Percentiles rank a stretch among this genome's conserved stretches.
Evolutionary conservation across 2,797 vertebrate species (phyloP).

Genomic region (Cynodonichthys magdalenae): DNA sequence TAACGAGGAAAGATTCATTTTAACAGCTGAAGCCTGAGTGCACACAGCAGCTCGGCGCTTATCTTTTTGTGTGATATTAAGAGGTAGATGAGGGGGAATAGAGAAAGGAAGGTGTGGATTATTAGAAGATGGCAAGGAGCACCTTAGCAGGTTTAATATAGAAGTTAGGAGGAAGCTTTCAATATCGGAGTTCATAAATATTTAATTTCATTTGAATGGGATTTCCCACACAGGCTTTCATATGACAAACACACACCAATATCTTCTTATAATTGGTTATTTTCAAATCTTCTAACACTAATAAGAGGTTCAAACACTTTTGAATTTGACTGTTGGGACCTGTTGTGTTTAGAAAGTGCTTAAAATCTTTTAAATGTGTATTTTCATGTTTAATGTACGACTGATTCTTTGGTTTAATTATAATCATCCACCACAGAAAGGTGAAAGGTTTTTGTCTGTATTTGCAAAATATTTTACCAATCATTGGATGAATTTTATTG

Average conservation of each 20-base stretch:
- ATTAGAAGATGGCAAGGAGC: constrained; percentile 42
- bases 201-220: constrained; percentile 56
- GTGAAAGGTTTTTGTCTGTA: too few relatives aligned
- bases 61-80: constrained; percentile 15
- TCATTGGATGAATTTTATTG: too few relatives aligned
- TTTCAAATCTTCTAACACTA: constrained; percentile 12
- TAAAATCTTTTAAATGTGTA: neutral
- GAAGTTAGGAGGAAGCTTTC: constrained; percentile 43
- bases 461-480: too few relatives aligned
- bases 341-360: neutral
- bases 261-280: constrained; percentile 32
- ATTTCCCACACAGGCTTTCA: constrained; percentile 44
- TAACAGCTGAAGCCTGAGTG: neutral
- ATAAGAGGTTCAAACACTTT: constrained; percentile 13
- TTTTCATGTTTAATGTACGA: neutral
- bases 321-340: neutral
- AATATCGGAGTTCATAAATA: constrained; percentile 60
- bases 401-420: neutral
- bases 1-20: neutral
- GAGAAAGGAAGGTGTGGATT: constrained; percentile 25
- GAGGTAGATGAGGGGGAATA: neutral
- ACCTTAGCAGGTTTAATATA: constrained; percentile 56
- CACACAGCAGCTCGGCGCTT: neutral
- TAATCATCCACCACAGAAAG: too few relatives aligned
- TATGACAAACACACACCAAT: constrained; percentile 37